Percentiles rank a stretch among this genome's conserved stretches.
phyloP scores from a whole-genome alignment of 2,888 invertebrate species.

The Dendrolimus houi region DNA sequence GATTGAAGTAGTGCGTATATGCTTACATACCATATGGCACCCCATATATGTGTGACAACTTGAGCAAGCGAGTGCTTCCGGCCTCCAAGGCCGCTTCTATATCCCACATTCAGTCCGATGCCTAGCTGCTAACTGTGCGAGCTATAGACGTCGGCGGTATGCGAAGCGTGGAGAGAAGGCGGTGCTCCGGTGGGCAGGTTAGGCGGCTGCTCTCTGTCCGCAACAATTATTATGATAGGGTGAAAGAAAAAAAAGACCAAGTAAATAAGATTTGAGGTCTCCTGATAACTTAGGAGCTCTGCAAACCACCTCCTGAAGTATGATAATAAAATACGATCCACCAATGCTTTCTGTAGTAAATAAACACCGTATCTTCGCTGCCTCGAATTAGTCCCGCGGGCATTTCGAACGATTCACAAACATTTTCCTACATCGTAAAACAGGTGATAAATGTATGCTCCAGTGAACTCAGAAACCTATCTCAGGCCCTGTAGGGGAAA shows the following conservation, averaged over 20 bases:
- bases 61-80: no score
- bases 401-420: not conserved
- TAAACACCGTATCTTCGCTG: not conserved
- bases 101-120: no score
- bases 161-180: no score
- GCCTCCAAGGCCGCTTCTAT: no score
- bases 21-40: no score
- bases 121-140: no score
- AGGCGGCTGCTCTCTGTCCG: no score
- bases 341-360: not conserved
- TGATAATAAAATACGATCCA: not conserved
- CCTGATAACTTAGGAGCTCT: not conserved
- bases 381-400: not conserved
- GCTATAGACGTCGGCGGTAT: no score
- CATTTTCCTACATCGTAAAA: slow-evolving; percentile 13
- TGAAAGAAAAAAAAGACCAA: not conserved
- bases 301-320: not conserved
- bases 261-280: not conserved
- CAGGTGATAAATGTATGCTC: slow-evolving; percentile 15
- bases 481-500: not conserved
- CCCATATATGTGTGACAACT: no score
- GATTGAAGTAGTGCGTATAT: no score
- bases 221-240: not conserved
- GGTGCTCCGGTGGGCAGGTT: no score
- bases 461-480: slow-evolving; percentile 1